phyloP scores from a whole-genome alignment of 2,888 invertebrate species.

The Sericinus montela region DNA sequence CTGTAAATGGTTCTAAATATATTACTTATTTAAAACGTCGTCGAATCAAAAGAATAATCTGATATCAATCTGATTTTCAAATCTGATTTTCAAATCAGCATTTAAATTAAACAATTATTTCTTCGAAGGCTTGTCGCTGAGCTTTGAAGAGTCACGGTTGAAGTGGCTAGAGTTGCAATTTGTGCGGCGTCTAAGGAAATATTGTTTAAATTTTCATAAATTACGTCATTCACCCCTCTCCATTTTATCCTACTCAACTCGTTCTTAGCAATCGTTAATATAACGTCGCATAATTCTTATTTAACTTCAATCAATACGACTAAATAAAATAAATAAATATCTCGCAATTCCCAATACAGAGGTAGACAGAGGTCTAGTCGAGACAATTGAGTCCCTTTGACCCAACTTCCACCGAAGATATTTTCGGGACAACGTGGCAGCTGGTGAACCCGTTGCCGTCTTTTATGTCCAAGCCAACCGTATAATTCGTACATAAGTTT shows the following conservation, averaged over 20 bases:
- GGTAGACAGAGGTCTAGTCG: too few species aligned
- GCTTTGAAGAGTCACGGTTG: conserved; percentile 12
- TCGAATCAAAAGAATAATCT: background rate
- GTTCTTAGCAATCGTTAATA: background rate
- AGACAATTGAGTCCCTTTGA: too few species aligned
- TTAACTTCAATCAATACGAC: too few species aligned
- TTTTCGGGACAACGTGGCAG: too few species aligned
- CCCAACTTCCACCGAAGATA: too few species aligned
- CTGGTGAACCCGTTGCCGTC: too few species aligned
- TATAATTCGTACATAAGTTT: too few species aligned
- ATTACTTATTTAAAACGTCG: background rate
- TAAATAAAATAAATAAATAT: too few species aligned
- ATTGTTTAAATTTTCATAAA: conserved; percentile 53
- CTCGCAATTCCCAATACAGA: too few species aligned
- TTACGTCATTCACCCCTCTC: conserved; percentile 21
- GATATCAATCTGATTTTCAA: background rate
- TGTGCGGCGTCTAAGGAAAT: conserved; percentile 26
- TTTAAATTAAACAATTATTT: conserved; percentile 18
- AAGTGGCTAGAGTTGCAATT: conserved; percentile 15
- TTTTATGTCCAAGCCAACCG: too few species aligned
- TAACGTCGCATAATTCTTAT: too few species aligned
- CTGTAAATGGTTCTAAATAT: background rate
- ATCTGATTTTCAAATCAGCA: conserved; percentile 7
- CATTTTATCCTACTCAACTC: background rate
- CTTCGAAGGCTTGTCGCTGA: conserved; percentile 8